Percentiles rank a stretch among this genome's conserved stretches.
phyloP scores from a whole-genome alignment of 2,888 invertebrate species.

The Chaetogeoica ovagalla region DNA sequence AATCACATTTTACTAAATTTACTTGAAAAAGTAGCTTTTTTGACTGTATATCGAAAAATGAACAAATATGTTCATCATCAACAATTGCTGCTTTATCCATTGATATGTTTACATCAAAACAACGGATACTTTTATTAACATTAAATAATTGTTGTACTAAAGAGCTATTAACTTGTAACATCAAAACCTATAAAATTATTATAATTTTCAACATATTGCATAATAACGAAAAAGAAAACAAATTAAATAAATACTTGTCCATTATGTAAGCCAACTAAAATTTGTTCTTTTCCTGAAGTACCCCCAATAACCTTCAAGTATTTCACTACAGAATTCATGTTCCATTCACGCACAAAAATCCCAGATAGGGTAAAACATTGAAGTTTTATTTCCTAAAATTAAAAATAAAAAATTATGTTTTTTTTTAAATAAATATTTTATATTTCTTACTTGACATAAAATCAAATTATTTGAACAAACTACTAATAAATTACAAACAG shows the following conservation, averaged over 20 bases:
- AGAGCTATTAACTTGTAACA: slow-evolving; percentile 89
- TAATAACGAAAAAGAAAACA: too few relatives aligned
- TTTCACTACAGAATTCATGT: slow-evolving; percentile 79
- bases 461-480: slow-evolving; percentile 82
- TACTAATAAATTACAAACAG: slow-evolving; percentile 85
- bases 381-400: slow-evolving; percentile 73
- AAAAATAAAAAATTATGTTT: neutral
- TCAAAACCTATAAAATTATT: slow-evolving; percentile 70
- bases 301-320: slow-evolving; percentile 89
- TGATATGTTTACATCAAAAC: slow-evolving; percentile 85
- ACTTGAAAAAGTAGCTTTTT: slow-evolving; percentile 78
- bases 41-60: slow-evolving; percentile 74
- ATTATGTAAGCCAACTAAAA: slow-evolving; percentile 86
- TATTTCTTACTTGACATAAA: slow-evolving; percentile 67
- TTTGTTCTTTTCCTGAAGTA: slow-evolving; percentile 80
- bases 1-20: neutral
- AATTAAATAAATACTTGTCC: slow-evolving; percentile 69
- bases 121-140: slow-evolving; percentile 77
- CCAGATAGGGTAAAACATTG: slow-evolving; percentile 76
- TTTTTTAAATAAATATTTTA: slow-evolving; percentile 2
- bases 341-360: slow-evolving; percentile 79
- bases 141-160: slow-evolving; percentile 73
- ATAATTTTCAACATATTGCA: neutral
- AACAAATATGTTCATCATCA: slow-evolving; percentile 84
- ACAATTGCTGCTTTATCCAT: slow-evolving; percentile 88